Evolutionary conservation across 1,140 invertebrate species (phyloP), one percentile per base, ranked within the genome.

Genomic region (Dufourea novaeangliae): DNA sequence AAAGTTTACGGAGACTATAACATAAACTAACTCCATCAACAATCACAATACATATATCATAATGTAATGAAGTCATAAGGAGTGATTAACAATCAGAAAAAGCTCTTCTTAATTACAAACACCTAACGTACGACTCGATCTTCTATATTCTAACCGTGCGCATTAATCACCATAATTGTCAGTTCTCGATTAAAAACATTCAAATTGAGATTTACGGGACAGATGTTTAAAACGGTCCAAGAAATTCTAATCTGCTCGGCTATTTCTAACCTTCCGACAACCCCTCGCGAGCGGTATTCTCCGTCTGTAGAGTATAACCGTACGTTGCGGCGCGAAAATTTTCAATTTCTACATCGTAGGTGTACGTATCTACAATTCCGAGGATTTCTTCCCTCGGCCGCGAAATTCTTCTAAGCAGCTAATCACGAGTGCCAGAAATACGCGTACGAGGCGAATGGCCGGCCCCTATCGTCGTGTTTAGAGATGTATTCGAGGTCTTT

Each of bases 401-500:
- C 20, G 41, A 76, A 46, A 69, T 46, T 69, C 37, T 46, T 69
- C 64, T 52, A 78, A 34, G 12, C 14, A 73, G 61, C 61, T 46
- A 37, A 34, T 37, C 59, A 46, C 41, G 32, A 64, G 54, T 25
- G 52, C 59, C 34, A 46, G 25, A 68, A 66, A 72, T 77, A 82
- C 8, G 14, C 8, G 5, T 34, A 37, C 57, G 39, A 20, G 63
- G 57, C 46, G 34, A 83, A 78, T 41, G 79, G 50, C 63, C 54
- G 46, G 32, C 14, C 52, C n/a, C 56, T 41, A 56, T 78, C 25
- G 44, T 78, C 50, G 37, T 52, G 56, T 56, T 75, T 64, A 59
- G 68, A 34, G 46, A 71, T n/a, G n/a, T 74, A 84, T 80, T 78
- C 39, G 85, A 90, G 90, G 89, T 90, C 89, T 90, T 90, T 89